Evolutionary conservation across 2,113 vertebrate genomes (phyloP).

Genomic region (Equus quagga): DNA sequence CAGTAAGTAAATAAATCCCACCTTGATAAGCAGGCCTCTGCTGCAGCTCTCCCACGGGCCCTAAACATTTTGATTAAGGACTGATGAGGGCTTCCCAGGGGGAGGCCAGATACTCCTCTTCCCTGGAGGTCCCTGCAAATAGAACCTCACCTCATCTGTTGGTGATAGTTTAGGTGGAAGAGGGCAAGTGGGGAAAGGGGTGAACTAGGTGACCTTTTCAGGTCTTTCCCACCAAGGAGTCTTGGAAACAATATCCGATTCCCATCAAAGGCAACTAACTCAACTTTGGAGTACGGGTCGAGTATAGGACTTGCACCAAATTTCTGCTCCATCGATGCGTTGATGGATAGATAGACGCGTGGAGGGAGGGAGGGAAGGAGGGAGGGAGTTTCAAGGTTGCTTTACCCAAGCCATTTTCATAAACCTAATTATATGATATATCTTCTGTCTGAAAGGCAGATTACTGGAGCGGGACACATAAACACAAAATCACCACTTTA

Average conservation of each 20-base stretch:
- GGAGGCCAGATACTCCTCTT: not conserved
- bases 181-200: not conserved
- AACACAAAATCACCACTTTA: not conserved
- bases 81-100: conserved; percentile 59
- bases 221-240: not conserved
- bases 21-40: conserved; percentile 68
- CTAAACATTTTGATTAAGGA: conserved; percentile 68
- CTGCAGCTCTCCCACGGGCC: conserved; percentile 56
- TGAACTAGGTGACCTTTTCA: not conserved
- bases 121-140: conserved; percentile 56
- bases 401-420: not conserved
- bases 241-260: not conserved
- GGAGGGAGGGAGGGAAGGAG: not conserved
- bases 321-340: not conserved
- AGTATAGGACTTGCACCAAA: not conserved
- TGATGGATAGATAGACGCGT: not conserved
- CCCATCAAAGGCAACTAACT: not conserved
- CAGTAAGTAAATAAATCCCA: conserved; percentile 80
- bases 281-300: not conserved
- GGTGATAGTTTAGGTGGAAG: not conserved
- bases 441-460: not conserved
- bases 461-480: not conserved
- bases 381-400: not conserved
- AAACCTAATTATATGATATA: not conserved
- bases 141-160: not conserved